Base-by-base conservation (phyloP, 1,140 invertebrate species). In the Philopotamus ludificatus region DNA sequence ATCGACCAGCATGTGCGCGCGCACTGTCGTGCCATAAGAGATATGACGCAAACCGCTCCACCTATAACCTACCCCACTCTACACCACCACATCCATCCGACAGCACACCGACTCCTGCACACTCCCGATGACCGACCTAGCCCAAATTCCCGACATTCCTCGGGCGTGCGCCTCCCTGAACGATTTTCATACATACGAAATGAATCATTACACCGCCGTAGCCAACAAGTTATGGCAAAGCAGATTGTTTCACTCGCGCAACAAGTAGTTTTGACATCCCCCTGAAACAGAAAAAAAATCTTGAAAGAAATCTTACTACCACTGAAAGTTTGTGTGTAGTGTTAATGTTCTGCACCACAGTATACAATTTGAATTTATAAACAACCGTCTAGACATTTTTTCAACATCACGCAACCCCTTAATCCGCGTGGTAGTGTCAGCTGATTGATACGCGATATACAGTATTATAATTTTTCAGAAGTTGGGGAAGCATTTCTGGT, bases 11-110 rank as follows among this genome's bases (percentile, higher is more conserved):
- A 16, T 7, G 18, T 47, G 44, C 44, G 44, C 44, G 44, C 44
- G 44, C 44, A 47, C 4, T 47, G 10, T 20, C 18, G 15, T 20
- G 10, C 44, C 44, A 47, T 47, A 47, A 47, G 8, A 47, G 44
- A 47, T 47, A 47, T 47, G 44, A 47, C 44, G 44, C 44, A 47
- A 47, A 39, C n/a, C 34, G 34, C 8, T 8, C 8, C 34, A 8
- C 34, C 8, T n/a, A 39, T 39, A 39, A 47, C 44, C 44, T 47
- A 47, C 44, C 44, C 44, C 44, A 47, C 44, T 47, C 18, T 47
- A 20, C 44, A n/a, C 34, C 34, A n/a, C 8, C 34, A n/a, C 34
- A 39, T n/a, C n/a, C n/a, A n/a, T n/a, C n/a, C n/a, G n/a, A n/a
- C n/a, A n/a, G n/a, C n/a, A n/a, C n/a, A n/a, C n/a, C n/a, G n/a